Evolutionary conservation across 2,797 vertebrate genomes (phyloP).

Genomic region (Oreochromis mossambicus): DNA sequence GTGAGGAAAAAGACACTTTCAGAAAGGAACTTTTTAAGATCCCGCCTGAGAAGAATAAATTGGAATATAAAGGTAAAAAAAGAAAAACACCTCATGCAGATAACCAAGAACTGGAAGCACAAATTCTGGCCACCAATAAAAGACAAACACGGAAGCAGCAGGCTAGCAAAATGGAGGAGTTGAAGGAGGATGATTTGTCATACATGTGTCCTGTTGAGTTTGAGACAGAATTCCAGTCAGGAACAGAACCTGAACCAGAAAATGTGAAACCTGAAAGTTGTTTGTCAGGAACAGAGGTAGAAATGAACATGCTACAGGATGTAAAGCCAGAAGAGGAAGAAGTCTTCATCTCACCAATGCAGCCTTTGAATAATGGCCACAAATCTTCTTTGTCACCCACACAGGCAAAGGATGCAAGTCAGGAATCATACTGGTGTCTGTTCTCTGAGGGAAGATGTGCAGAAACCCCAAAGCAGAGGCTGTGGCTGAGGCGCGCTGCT

Average conservation of each 20-base stretch:
- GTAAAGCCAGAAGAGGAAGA: constrained; percentile 19
- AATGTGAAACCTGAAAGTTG: background rate
- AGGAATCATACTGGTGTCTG: background rate
- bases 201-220: constrained; percentile 34
- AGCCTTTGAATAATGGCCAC: background rate
- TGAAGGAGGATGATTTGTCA: background rate
- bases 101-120: background rate
- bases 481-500: constrained; percentile 5
- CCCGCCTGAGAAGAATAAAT: background rate
- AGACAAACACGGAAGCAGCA: background rate
- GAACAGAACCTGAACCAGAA: background rate
- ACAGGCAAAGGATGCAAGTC: fast-evolving
- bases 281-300: background rate
- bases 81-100: background rate
- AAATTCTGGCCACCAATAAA: background rate
- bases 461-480: background rate
- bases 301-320: background rate
- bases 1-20: background rate
- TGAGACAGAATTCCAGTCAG: background rate
- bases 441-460: background rate
- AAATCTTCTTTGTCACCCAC: fast-evolving
- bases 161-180: background rate
- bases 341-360: background rate
- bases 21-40: background rate
- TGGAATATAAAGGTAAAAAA: background rate